phyloP scores from a whole-genome alignment of 2,797 vertebrate species.

The Gallinago stenura region DNA sequence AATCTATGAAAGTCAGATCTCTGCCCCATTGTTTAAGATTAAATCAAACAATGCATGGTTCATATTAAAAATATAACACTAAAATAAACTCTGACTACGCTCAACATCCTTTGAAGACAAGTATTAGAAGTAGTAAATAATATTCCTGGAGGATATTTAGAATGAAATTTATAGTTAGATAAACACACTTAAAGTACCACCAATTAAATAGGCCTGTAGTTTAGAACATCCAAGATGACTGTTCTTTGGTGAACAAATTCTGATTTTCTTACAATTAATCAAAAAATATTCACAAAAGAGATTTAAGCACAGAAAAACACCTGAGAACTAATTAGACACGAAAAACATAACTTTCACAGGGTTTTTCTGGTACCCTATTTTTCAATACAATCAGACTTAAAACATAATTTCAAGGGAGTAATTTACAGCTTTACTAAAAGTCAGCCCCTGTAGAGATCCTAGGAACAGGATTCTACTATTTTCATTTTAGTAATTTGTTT shows the following conservation, averaged over 20 bases:
- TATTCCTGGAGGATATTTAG: background rate
- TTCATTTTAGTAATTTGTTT: background rate
- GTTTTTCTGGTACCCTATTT: background rate
- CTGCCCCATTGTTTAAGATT: background rate
- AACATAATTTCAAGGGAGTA: background rate
- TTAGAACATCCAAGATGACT: background rate
- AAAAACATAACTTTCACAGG: background rate
- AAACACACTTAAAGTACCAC: background rate
- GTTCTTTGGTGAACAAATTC: background rate
- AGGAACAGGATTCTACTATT: background rate
- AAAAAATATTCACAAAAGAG: background rate
- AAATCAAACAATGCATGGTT: background rate
- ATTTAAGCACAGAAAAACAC: background rate
- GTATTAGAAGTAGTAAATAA: background rate
- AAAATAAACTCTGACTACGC: background rate
- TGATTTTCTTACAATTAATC: background rate
- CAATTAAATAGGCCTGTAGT: background rate
- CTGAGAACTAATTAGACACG: background rate
- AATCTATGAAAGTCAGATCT: background rate
- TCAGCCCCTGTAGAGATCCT: background rate
- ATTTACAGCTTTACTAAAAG: background rate
- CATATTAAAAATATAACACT: background rate
- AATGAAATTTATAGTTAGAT: background rate
- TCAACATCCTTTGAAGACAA: background rate
- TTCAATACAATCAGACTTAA: background rate